These are phyloP conservation scores for Ariopsis seemanni DNA, from an alignment of 2,113 vertebrate species.

Conservation along the genomic window DNA sequence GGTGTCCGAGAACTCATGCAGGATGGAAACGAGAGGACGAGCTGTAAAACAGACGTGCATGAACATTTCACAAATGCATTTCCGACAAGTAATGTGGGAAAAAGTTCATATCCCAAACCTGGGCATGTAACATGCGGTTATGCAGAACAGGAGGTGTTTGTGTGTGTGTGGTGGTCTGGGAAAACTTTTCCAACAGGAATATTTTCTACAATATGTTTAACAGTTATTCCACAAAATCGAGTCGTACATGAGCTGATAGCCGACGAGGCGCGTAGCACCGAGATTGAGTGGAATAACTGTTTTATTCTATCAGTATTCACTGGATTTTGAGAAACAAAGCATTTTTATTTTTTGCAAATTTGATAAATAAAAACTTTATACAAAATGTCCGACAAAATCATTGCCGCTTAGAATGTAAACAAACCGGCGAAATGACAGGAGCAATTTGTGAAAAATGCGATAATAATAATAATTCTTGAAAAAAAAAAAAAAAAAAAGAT, in stretches of 20 bases:
- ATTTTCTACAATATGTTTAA: not conserved
- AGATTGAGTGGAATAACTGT: too few species aligned
- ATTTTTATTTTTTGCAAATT: too few species aligned
- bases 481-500: too few species aligned
- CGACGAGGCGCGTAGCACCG: not conserved
- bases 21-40: not conserved
- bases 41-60: not conserved
- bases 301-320: too few species aligned
- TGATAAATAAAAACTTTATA: too few species aligned
- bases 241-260: not conserved
- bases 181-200: not conserved
- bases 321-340: too few species aligned
- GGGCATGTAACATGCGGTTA: not conserved
- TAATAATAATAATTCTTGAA: too few species aligned
- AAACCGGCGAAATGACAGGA: too few species aligned
- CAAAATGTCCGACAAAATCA: too few species aligned
- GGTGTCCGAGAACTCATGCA: slow-evolving; percentile 9
- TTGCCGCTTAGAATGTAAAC: too few species aligned
- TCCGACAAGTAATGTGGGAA: not conserved
- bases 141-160: not conserved
- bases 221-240: not conserved
- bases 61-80: not conserved
- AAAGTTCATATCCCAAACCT: not conserved
- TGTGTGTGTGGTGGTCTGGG: not conserved
- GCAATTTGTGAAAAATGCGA: too few species aligned